Evolutionary conservation across 2,888 invertebrate genomes (phyloP), one percentile per base, ranked within the genome.

Genomic region (Empis stercorea): DNA sequence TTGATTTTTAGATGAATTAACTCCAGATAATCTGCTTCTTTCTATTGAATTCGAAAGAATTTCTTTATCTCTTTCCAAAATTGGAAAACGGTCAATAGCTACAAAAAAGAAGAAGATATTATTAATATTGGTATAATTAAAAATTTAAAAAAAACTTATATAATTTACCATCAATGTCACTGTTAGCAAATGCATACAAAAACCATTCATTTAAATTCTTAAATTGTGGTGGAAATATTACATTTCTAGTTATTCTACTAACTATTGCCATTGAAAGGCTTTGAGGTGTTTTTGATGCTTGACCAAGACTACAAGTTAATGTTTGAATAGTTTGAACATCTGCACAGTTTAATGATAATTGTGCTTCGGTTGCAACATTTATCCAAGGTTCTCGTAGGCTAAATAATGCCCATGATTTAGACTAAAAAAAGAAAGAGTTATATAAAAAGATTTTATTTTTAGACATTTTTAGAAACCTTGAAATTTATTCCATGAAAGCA

Each of bases 401-500:
- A 68, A 96, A 96, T 53, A 96, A 68, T 7, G 94, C 95, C 95
- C 96, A 96, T 2, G 88, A 89, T 70, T 94, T 94, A 47, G 92
- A 81, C 66, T 58, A 16, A 34, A 23, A n/a, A 10, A n/a, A n/a
- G n/a, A n/a, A n/a, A n/a, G n/a, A n/a, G n/a, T n/a, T 10, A 42
- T 16, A 14, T 37, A n/a, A 32, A 10, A 36, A 13, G n/a, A 37
- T 15, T 7, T 30, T 20, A 11, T 13, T 17, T 11, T 20, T 20
- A 20, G 13, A 15, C 15, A 16, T 4, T 14, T 10, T 15, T 7
- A 7, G 2, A 7, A 48, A 57, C 58, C 51, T 93, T 91, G 68
- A 96, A 93, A 71, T 95, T 95, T 63, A 92, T 88, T 32, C 96
- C 96, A 68, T 96, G 94, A 76, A 96, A 96, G 68, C 96, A 96